Conservation (phyloP, 2,113 vertebrate species). For the Macroglossus sobrinus region DNA sequence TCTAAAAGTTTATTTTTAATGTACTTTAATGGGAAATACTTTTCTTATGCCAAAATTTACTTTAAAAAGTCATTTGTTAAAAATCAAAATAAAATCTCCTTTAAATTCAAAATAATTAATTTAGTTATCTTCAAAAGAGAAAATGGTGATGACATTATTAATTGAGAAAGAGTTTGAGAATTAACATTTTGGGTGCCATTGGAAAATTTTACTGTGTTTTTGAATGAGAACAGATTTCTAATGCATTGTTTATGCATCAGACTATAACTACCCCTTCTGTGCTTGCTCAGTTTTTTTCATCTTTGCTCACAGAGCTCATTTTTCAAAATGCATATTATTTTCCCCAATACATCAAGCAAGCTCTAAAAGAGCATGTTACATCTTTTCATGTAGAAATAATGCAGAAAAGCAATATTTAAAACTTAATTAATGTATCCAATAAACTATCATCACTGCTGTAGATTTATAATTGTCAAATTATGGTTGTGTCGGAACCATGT, state of each 20-base stretch:
- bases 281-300: constrained; percentile 39
- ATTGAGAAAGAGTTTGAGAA: constrained; percentile 22
- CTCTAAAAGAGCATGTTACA: constrained; percentile 15
- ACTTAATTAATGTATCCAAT: constrained; percentile 54
- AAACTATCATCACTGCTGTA: constrained; percentile 51
- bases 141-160: not conserved
- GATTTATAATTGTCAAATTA: constrained; percentile 47
- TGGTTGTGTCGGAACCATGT: not conserved
- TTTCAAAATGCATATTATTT: constrained; percentile 66
- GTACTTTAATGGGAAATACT: not conserved
- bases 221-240: constrained; percentile 57
- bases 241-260: constrained; percentile 16
- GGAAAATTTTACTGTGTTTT: constrained; percentile 31
- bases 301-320: constrained; percentile 24
- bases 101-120: constrained; percentile 36
- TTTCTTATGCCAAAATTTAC: not conserved
- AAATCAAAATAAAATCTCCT: not conserved
- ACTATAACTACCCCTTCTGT: constrained; percentile 61
- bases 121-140: not conserved
- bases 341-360: constrained; percentile 57
- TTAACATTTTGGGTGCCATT: constrained; percentile 48
- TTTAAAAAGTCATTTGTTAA: not conserved
- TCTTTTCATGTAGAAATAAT: constrained; percentile 56
- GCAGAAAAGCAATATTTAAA: constrained; percentile 64
- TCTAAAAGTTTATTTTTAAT: not conserved